Evolutionary conservation across 2,888 invertebrate species (phyloP).

Genomic region (Germaria angustata): DNA sequence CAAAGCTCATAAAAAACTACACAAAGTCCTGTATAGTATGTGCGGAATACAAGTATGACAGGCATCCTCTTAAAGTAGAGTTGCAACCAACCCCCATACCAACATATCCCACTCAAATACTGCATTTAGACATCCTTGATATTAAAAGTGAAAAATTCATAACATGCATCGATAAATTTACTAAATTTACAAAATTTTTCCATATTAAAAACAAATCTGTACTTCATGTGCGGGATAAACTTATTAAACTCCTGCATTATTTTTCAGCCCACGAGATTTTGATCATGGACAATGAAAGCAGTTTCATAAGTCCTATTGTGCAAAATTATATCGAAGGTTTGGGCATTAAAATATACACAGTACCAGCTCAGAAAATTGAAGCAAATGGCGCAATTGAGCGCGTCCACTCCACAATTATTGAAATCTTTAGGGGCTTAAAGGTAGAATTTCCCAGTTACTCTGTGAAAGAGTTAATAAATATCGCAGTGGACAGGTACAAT

Average conservation of each 20-base stretch:
- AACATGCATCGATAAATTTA: neutral
- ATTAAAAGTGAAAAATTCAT: neutral
- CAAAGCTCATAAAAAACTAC: neutral
- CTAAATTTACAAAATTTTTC: slow-evolving; percentile 4
- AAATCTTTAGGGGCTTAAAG: neutral
- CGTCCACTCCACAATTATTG: neutral
- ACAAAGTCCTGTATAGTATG: neutral
- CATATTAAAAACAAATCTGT: slow-evolving; percentile 6
- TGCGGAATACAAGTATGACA: neutral
- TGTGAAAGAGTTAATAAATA: no score
- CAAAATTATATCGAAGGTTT: no score
- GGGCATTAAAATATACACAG: no score
- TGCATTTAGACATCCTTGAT: no score
- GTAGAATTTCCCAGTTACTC: no score
- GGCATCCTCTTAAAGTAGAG: no score
- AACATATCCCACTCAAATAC: neutral
- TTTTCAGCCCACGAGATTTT: neutral
- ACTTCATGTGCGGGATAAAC: neutral
- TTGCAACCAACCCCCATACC: neutral
- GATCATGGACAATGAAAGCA: neutral
- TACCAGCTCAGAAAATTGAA: no score
- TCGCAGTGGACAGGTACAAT: neutral
- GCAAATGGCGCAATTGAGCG: no score
- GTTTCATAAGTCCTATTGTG: neutral
- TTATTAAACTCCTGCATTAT: neutral